A percentile compares a stretch with the other conserved stretches of the same genome.
Conservation (phyloP, 2,888 invertebrate species). For the Agonum fuliginosum region DNA sequence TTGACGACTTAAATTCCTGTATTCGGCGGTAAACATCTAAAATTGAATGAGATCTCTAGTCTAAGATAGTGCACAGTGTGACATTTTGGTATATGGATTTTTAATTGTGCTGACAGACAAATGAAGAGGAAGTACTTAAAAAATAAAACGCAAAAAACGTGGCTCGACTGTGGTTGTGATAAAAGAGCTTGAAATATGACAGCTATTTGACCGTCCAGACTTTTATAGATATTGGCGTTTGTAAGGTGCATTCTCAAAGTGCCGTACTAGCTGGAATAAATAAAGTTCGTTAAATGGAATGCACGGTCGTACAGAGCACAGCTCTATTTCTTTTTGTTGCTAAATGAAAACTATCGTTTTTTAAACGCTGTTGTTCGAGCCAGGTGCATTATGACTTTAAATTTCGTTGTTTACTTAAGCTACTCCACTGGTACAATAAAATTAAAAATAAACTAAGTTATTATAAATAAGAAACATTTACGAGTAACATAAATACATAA, state of each 20-base stretch:
- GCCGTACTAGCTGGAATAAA: background rate
- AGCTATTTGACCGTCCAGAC: slow-evolving; percentile 24
- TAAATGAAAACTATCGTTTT: slow-evolving; percentile 33
- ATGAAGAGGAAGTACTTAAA: slow-evolving; percentile 24
- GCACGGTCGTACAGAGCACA: background rate
- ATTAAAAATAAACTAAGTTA: too few species aligned
- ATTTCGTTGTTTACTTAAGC: too few species aligned
- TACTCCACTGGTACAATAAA: too few species aligned
- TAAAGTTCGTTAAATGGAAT: slow-evolving; percentile 2
- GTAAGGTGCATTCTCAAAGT: slow-evolving; percentile 14
- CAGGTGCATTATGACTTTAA: too few species aligned
- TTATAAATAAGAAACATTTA: too few species aligned
- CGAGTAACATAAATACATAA: too few species aligned
- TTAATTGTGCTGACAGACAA: slow-evolving; percentile 20
- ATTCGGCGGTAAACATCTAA: too few species aligned
- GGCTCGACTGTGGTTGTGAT: background rate
- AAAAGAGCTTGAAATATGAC: slow-evolving; percentile 36
- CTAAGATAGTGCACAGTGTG: background rate
- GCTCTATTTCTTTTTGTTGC: slow-evolving; percentile 13
- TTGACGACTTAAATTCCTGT: too few species aligned
- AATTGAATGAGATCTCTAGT: too few species aligned
- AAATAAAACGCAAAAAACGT: slow-evolving; percentile 1
- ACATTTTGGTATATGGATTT: slow-evolving; percentile 10
- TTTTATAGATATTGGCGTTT: slow-evolving; percentile 41
- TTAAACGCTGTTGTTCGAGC: slow-evolving; percentile 13